Conservation (phyloP, 2,888 invertebrate species). For the Tyria jacobaeae region DNA sequence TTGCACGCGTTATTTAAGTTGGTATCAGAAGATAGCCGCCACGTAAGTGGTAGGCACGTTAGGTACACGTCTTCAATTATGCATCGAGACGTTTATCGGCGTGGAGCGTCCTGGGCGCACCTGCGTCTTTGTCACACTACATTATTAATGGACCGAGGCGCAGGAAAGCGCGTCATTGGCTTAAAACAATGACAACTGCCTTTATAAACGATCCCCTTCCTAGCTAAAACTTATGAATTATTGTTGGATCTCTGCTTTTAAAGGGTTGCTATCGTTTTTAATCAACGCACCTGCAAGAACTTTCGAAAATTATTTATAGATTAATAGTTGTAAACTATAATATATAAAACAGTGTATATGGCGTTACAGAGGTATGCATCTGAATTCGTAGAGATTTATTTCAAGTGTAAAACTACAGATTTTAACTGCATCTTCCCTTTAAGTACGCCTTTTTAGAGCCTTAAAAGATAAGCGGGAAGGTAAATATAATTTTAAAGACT, state of each 20-base stretch:
- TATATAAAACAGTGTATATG: too few relatives aligned
- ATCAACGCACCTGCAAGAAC: conserved; percentile 30
- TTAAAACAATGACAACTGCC: conserved; percentile 62
- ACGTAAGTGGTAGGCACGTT: conserved; percentile 64
- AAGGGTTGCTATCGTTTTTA: conserved; percentile 48
- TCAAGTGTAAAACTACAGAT: too few relatives aligned
- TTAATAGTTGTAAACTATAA: too few relatives aligned
- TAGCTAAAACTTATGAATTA: conserved; percentile 59
- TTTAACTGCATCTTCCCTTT: too few relatives aligned
- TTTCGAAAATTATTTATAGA: too few relatives aligned
- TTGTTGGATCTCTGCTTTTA: conserved; percentile 42
- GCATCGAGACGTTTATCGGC: conserved; percentile 80
- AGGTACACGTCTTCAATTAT: conserved; percentile 81
- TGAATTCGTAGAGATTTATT: too few relatives aligned
- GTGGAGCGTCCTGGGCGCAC: conserved; percentile 63
- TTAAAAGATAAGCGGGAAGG: too few relatives aligned
- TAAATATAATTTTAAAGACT: too few relatives aligned
- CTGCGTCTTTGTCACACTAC: conserved; percentile 81
- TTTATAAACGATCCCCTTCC: conserved; percentile 61
- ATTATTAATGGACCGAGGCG: conserved; percentile 77
- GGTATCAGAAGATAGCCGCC: conserved; percentile 59
- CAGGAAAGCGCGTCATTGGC: conserved; percentile 48
- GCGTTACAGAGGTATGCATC: too few relatives aligned
- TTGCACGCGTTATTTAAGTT: conserved; percentile 59
- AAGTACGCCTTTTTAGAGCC: too few relatives aligned